These are phyloP conservation scores for Dipodomys stephensi DNA, from an alignment of 2,113 vertebrate species.

Conservation along the genomic window DNA sequence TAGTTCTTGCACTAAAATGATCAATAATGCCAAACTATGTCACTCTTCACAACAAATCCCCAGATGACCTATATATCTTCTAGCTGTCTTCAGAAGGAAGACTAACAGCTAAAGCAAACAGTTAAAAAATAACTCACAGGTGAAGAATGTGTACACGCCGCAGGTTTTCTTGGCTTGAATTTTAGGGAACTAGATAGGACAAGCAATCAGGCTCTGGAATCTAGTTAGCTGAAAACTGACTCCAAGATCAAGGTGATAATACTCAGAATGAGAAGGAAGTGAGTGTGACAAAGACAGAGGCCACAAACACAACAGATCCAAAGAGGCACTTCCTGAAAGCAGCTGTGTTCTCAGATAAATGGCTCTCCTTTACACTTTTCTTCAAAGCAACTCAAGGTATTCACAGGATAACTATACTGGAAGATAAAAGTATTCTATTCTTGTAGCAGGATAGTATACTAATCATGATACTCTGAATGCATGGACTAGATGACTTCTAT, in stretches of 20 bases:
- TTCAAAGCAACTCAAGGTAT: slow-evolving; percentile 47
- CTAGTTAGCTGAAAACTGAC: slow-evolving; percentile 64
- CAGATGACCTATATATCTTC: slow-evolving; percentile 21
- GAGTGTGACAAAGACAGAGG: slow-evolving; percentile 14
- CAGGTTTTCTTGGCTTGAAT: slow-evolving; percentile 50
- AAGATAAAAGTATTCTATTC: not conserved
- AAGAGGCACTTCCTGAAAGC: slow-evolving; percentile 24
- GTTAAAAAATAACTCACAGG: slow-evolving; percentile 55
- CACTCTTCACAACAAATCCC: slow-evolving; percentile 42
- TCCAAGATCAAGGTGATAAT: slow-evolving; percentile 52
- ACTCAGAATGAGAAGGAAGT: slow-evolving; percentile 61
- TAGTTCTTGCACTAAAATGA: not conserved
- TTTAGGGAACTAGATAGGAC: slow-evolving; percentile 51
- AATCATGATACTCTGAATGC: not conserved
- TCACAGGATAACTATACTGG: not conserved
- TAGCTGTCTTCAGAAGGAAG: not conserved
- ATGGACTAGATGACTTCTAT: not conserved
- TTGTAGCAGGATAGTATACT: no score
- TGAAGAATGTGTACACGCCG: slow-evolving; percentile 50
- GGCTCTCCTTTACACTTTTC: slow-evolving; percentile 44
- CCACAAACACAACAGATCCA: slow-evolving; percentile 56
- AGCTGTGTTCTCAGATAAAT: slow-evolving; percentile 34
- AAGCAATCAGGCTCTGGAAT: slow-evolving; percentile 66
- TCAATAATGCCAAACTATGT: slow-evolving; percentile 52
- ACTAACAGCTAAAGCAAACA: slow-evolving; percentile 54